Conservation (phyloP, 2,113 vertebrate genomes). For the Paratilapia polleni region DNA sequence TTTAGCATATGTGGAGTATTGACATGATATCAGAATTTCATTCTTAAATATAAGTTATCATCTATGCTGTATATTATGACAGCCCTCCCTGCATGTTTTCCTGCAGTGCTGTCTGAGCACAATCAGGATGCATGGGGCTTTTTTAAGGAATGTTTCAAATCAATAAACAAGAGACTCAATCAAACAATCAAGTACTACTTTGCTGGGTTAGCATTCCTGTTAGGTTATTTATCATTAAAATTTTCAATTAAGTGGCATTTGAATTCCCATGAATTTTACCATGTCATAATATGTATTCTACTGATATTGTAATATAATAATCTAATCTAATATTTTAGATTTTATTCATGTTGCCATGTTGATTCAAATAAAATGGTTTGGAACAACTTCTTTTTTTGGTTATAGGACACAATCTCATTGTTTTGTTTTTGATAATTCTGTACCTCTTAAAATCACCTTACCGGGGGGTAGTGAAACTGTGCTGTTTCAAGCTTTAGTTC, state of each 20-base stretch:
- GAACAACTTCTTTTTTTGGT: not conserved
- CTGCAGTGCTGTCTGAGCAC: not conserved
- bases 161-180: not conserved
- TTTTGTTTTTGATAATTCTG: not conserved
- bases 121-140: not conserved
- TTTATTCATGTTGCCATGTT: not conserved
- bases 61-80: not conserved
- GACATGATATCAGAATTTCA: not conserved
- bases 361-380: not conserved
- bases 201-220: not conserved
- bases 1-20: not conserved
- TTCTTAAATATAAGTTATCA: not conserved
- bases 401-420: not conserved
- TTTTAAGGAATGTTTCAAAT: not conserved
- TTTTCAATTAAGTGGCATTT: not conserved
- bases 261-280: not conserved
- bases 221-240: not conserved
- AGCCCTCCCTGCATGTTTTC: not conserved
- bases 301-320: not conserved
- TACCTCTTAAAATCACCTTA: not conserved
- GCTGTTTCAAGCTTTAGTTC: not conserved
- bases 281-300: not conserved
- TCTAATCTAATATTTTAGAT: not conserved
- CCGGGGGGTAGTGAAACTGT: not conserved
- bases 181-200: not conserved